Evolutionary conservation across 2,113 vertebrate species (phyloP).

Genomic region (Silurus glanis): DNA sequence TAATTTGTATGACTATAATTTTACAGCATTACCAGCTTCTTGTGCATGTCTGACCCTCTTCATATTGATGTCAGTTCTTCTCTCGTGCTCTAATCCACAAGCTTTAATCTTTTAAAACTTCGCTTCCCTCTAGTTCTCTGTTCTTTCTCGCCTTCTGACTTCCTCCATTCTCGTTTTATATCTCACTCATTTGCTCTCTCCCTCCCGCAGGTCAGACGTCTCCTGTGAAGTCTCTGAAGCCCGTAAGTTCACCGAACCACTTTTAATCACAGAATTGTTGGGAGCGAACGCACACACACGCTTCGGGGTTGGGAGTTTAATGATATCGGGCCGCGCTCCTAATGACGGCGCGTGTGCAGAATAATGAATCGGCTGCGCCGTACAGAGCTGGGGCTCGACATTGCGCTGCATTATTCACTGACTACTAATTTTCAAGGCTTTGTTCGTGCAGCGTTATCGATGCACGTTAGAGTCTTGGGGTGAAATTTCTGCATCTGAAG

Average conservation of each 20-base stretch:
- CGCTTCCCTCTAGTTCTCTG: background rate
- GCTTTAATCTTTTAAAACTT: background rate
- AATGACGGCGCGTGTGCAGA: conserved; percentile 26
- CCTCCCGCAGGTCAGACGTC: conserved; percentile 85
- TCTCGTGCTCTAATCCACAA: conserved; percentile 13
- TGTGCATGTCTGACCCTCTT: background rate
- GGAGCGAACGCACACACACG: conserved; percentile 16
- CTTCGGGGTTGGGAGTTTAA: conserved; percentile 22
- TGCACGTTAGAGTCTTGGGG: background rate
- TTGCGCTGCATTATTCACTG: conserved; percentile 39
- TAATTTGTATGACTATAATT: background rate
- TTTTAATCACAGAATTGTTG: conserved; percentile 36
- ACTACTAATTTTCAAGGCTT: background rate
- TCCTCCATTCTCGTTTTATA: conserved; percentile 28
- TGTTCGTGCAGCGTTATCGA: background rate
- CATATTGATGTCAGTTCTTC: background rate
- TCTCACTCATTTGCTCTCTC: conserved; percentile 25
- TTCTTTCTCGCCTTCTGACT: background rate
- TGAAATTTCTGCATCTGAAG: background rate
- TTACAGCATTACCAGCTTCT: background rate
- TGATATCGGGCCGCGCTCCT: conserved; percentile 20
- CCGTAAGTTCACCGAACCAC: conserved; percentile 78
- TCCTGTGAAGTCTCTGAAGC: conserved; percentile 91
- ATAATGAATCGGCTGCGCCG: conserved; percentile 18
- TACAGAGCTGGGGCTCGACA: background rate